These are phyloP conservation scores for Peromyscus californicus DNA, from an alignment of 2,113 vertebrate genomes.

Conservation along the genomic window DNA sequence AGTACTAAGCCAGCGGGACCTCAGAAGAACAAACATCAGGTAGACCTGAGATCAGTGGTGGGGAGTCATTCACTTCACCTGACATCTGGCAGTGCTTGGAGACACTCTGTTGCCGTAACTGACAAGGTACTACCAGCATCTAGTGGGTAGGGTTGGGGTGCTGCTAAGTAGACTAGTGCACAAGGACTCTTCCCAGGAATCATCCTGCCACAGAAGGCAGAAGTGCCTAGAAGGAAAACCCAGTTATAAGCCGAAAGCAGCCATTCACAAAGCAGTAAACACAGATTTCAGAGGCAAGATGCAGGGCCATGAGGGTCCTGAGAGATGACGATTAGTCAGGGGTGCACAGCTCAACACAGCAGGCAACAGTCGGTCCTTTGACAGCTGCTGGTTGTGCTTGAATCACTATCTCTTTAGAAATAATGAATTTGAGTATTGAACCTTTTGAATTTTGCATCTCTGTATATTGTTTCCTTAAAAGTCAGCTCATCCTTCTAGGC, in stretches of 20 bases:
- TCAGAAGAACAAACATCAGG: not conserved
- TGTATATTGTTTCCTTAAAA: slow-evolving; percentile 48
- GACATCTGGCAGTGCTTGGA: not conserved
- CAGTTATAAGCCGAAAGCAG: not conserved
- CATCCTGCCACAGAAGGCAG: not conserved
- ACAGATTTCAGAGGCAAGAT: slow-evolving; percentile 26
- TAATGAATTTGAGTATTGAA: slow-evolving; percentile 34
- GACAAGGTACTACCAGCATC: not conserved
- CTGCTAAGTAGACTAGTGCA: not conserved
- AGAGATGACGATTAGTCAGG: not conserved
- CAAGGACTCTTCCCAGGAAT: not conserved
- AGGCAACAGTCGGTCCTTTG: not conserved
- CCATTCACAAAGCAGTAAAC: slow-evolving; percentile 15
- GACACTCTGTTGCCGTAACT: not conserved
- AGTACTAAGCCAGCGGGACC: not conserved
- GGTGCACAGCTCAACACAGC: slow-evolving; percentile 5
- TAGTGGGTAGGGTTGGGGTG: not conserved
- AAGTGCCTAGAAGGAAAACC: slow-evolving; percentile 15
- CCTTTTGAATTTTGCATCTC: slow-evolving; percentile 27
- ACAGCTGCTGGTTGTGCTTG: not conserved
- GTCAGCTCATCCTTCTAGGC: slow-evolving; percentile 16
- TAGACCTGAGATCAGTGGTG: not conserved
- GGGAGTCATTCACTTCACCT: not conserved
- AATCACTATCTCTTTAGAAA: slow-evolving; percentile 57
- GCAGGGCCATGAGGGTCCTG: not conserved